phyloP scores from a whole-genome alignment of 1,140 invertebrate genomes.

The Grapholita molesta region DNA sequence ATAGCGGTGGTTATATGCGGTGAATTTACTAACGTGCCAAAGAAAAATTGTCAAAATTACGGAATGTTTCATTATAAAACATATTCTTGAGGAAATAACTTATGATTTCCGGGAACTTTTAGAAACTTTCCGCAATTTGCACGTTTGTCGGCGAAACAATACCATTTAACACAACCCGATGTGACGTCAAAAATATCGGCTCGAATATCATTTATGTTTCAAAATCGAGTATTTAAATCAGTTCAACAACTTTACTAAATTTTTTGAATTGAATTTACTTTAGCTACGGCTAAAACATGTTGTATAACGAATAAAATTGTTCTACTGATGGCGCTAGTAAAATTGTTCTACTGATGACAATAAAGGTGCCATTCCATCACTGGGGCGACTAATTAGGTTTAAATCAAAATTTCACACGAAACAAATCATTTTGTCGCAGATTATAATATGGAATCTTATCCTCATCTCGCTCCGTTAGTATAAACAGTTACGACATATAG shows the following conservation, averaged over 20 bases:
- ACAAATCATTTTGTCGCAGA: background rate
- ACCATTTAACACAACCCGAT: constrained; percentile 4
- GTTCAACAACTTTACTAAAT: background rate
- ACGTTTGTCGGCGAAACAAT: no score
- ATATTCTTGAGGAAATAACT: no score
- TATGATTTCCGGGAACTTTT: no score
- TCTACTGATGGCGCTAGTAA: background rate
- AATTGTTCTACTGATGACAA: background rate
- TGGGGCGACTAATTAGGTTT: background rate
- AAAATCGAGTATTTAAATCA: constrained; percentile 18
- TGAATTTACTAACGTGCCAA: background rate
- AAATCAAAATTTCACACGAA: background rate
- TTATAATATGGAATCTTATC: background rate
- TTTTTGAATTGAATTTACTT: no score
- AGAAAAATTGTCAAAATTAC: no score
- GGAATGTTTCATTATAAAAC: no score
- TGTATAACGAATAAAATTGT: no score
- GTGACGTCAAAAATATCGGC: constrained; percentile 1
- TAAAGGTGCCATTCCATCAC: background rate
- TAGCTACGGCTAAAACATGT: no score
- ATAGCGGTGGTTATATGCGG: constrained; percentile 22
- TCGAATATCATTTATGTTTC: background rate
- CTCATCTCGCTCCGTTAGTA: background rate
- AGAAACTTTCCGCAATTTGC: no score
- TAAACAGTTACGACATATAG: background rate